Conservation (phyloP, 2,797 vertebrate genomes). For the Anguilla marmorata region DNA sequence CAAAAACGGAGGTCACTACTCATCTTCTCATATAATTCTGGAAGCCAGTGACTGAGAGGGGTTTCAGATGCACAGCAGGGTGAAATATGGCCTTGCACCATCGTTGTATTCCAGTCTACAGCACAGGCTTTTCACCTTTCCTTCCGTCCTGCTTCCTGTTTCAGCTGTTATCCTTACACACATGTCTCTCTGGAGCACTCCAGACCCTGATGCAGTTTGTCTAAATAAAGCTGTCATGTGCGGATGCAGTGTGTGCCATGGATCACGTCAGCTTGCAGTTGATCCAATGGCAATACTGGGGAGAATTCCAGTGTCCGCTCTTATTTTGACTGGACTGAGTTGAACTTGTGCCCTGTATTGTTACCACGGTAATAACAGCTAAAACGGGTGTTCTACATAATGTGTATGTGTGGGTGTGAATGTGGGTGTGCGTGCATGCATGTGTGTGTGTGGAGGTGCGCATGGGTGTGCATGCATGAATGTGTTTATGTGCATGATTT, state of each 20-base stretch:
- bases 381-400: neutral
- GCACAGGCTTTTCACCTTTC: slow-evolving; percentile 16
- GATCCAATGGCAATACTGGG: neutral
- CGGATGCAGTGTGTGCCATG: neutral
- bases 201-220: neutral
- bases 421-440: neutral
- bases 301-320: neutral
- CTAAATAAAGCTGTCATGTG: neutral
- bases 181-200: neutral
- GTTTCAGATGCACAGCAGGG: slow-evolving; percentile 59
- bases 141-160: slow-evolving; percentile 27
- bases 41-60: slow-evolving; percentile 62
- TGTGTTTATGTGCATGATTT: neutral
- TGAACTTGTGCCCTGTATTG: neutral
- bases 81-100: slow-evolving; percentile 57
- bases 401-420: neutral
- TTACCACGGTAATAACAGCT: neutral
- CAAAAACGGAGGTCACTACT: slow-evolving; percentile 66
- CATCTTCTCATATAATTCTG: slow-evolving; percentile 66
- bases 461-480: neutral
- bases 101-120: slow-evolving; percentile 43
- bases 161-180: slow-evolving; percentile 3
- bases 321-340: neutral
- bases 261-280: neutral
- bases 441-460: neutral